Conservation (phyloP, 2,888 invertebrate genomes). For the Trichacis sp. region DNA sequence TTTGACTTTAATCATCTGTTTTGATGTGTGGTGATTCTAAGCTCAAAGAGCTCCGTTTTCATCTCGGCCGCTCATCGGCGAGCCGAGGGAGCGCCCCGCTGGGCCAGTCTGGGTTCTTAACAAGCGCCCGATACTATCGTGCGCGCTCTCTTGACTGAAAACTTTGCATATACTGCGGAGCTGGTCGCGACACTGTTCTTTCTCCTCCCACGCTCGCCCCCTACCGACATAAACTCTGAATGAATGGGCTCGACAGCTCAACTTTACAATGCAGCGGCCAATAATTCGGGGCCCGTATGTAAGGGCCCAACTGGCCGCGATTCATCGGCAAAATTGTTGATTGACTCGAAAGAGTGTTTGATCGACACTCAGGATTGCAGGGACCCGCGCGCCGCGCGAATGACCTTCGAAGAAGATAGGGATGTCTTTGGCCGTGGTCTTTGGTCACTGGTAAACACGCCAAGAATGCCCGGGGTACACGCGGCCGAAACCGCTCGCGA, state of each 20-base stretch:
- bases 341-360: conserved; percentile 21
- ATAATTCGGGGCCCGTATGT: background rate
- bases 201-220: conserved; percentile 44
- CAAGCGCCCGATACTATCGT: conserved; percentile 57
- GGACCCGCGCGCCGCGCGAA: background rate
- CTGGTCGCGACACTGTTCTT: conserved; percentile 31
- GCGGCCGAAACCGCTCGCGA: conserved; percentile 46
- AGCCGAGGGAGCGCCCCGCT: conserved; percentile 54
- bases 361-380: conserved; percentile 16
- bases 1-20: conserved; percentile 55
- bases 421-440: conserved; percentile 39
- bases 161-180: conserved; percentile 47
- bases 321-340: conserved; percentile 12
- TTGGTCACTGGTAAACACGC: conserved; percentile 55
- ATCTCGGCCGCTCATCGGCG: conserved; percentile 50
- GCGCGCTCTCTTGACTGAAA: conserved; percentile 40
- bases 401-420: conserved; percentile 14
- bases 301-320: background rate
- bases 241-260: conserved; percentile 24
- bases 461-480: conserved; percentile 56
- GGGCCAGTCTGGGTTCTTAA: conserved; percentile 56
- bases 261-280: conserved; percentile 3
- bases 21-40: conserved; percentile 52
- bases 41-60: conserved; percentile 21
- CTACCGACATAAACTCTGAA: conserved; percentile 44